Conservation (phyloP, 23 tunicate genomes). For the Halocynthia aurantium region DNA sequence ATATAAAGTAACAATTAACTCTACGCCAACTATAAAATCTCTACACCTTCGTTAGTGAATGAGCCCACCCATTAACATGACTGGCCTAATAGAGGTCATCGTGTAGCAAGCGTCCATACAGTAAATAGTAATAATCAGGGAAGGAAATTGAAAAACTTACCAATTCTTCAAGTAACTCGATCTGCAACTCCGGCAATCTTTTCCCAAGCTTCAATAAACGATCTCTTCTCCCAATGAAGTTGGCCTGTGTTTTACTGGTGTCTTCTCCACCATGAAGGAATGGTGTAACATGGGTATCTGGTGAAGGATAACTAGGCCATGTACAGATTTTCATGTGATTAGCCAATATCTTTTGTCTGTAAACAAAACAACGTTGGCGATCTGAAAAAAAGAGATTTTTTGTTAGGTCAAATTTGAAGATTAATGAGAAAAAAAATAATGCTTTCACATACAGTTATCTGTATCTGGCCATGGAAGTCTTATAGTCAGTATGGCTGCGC, state of each 20-base stretch:
- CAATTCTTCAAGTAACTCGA: constrained; percentile 14
- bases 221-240: constrained; percentile 26
- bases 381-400: constrained; percentile 22
- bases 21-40: no score
- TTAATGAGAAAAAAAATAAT: no score
- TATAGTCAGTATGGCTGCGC: constrained; percentile 43
- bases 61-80: no score
- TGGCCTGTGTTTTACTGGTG: neutral
- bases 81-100: no score
- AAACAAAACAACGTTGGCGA: constrained; percentile 28
- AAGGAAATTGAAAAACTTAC: neutral
- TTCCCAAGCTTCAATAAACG: constrained; percentile 13
- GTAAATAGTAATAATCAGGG: neutral
- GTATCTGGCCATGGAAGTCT: constrained; percentile 58
- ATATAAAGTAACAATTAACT: no score
- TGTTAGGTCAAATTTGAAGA: no score
- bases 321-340: constrained; percentile 66
- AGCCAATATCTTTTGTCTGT: constrained; percentile 25
- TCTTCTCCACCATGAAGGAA: constrained; percentile 23
- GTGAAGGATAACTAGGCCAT: constrained; percentile 59
- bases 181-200: constrained; percentile 26
- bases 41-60: neutral
- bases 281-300: constrained; percentile 33
- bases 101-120: neutral
- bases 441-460: constrained; percentile 29